Evolutionary conservation across 2,888 invertebrate species (phyloP).

Genomic region (Tinea pellionella): DNA sequence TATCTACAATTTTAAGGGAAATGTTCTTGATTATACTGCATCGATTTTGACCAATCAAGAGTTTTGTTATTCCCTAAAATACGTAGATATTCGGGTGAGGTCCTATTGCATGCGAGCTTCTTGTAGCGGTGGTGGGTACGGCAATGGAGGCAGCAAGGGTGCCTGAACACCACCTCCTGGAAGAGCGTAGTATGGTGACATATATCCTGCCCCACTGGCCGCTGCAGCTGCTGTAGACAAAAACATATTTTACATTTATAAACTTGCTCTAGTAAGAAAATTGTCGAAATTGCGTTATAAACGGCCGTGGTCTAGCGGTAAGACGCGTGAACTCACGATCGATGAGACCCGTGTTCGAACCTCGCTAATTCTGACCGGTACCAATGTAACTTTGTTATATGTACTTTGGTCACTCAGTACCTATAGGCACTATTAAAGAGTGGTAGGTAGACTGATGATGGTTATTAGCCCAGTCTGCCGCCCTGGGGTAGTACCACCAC

Average conservation of each 20-base stretch:
- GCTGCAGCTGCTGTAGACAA: conserved; percentile 54
- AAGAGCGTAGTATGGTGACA: conserved; percentile 79
- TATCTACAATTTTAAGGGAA: not conserved
- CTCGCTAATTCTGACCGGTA: no score
- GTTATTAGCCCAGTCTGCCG: no score
- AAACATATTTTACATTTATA: not conserved
- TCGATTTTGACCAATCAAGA: not conserved
- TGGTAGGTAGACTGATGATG: no score
- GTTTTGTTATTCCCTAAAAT: not conserved
- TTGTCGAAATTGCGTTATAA: not conserved
- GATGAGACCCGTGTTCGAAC: no score
- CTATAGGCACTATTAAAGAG: no score
- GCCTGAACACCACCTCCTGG: conserved; percentile 71
- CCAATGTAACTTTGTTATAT: no score
- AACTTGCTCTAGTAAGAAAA: not conserved
- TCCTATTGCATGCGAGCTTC: conserved; percentile 82
- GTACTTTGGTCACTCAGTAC: no score
- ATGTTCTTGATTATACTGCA: not conserved
- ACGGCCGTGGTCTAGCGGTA: no score
- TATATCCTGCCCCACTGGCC: conserved; percentile 75
- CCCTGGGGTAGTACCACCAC: no score
- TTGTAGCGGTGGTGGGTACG: conserved; percentile 76
- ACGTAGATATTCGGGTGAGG: not conserved
- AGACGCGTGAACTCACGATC: no score
- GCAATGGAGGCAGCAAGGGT: conserved; percentile 74